Conservation (phyloP, 2,888 invertebrate species). For the Podabrus alpinus region DNA sequence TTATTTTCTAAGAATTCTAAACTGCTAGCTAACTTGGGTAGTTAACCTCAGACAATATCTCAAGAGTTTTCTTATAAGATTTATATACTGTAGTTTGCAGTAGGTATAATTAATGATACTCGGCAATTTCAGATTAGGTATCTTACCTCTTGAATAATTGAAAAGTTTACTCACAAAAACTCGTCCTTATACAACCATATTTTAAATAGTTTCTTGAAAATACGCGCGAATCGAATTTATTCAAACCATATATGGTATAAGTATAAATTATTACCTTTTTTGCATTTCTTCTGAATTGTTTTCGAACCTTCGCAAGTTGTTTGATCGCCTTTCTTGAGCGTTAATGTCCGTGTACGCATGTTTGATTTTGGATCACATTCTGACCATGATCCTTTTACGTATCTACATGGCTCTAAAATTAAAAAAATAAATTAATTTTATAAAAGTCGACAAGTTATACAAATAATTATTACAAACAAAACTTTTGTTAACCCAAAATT, state of each 20-base stretch:
- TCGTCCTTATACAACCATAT: not conserved
- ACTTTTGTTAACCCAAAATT: not conserved
- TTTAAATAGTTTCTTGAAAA: conserved; percentile 1
- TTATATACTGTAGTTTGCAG: not conserved
- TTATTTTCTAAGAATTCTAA: conserved; percentile 15
- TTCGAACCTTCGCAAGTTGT: conserved; percentile 80
- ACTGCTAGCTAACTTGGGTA: conserved; percentile 10
- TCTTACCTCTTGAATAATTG: conserved; percentile 3
- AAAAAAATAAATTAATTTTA: not conserved
- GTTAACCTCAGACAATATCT: conserved; percentile 30
- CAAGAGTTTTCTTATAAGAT: not conserved
- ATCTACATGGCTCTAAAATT: conserved; percentile 75
- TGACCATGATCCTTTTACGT: conserved; percentile 85
- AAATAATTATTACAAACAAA: not conserved
- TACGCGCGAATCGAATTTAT: conserved; percentile 1
- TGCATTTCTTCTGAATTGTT: conserved; percentile 89
- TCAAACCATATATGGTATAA: conserved; percentile 11
- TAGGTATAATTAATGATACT: conserved; percentile 3
- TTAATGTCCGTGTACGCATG: conserved; percentile 78
- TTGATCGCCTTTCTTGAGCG: conserved; percentile 82
- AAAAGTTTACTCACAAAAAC: not conserved
- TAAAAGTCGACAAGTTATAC: not conserved
- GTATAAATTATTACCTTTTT: conserved; percentile 70
- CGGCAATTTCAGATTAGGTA: not conserved
- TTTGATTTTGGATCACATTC: conserved; percentile 86